Base-by-base conservation (phyloP, 2,113 vertebrate genomes). In the Pitta sordida region DNA sequence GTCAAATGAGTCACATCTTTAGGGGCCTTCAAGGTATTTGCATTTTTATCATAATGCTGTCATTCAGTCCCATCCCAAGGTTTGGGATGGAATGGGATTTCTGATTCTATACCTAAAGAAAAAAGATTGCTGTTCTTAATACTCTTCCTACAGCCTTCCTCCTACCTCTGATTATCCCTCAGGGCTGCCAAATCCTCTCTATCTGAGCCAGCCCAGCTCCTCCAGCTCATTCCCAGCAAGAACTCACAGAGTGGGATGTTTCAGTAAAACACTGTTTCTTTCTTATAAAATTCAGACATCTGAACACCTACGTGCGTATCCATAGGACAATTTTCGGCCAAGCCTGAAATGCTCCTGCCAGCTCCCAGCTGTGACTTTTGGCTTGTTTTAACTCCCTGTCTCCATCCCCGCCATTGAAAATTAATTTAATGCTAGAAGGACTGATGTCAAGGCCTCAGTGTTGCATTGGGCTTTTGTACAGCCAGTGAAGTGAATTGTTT, bases 311-410 rank as follows among this genome's bases (percentile, higher is more conserved):
- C 18, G 5, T 2, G 58, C 2, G 0, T 48, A 46, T 37, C 46
- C 82, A 48, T 18, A 55, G 49, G 60, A 49, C 11, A 58, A 46
- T 22, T 80, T 79, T 30, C 83, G 53, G 78, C 87, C 4, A 6
- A 65, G 78, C 32, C 62, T 80, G 59, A 73, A 80, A 83, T 11
- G 55, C 58, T 73, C 44, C 87, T 88, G 91, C 67, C 96, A 85
- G 71, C 70, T 88, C 82, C 85, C 95, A 96, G 88, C 93, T 96
- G 88, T 51, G 85, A 17, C 6, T 93, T 91, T 74, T 94, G 93
- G 88, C 92, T 83, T 20, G 37, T 48, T 91, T 73, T 69, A 53
- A 23, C 26, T 83, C 41, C 37, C 29, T 4, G 0, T 49, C 48
- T 76, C 79, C 67, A 86, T 14, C 51, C 34, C 20, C 32, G 76